phyloP scores from a whole-genome alignment of 2,797 vertebrate species.

The Eulemur albifrons region DNA sequence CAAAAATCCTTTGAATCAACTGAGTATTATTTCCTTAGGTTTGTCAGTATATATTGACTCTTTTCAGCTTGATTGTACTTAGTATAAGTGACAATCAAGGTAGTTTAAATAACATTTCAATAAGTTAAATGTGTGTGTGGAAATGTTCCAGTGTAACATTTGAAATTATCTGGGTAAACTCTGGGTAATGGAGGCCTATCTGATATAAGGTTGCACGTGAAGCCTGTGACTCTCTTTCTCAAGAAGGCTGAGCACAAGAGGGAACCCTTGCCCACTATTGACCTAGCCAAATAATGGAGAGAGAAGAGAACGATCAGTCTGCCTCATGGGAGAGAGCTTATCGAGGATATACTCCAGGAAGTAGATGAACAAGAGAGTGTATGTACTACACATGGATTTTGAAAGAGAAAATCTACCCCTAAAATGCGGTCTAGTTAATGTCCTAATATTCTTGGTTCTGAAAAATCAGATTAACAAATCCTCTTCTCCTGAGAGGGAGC shows the following conservation, averaged over 20 bases:
- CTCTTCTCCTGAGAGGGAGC: not conserved
- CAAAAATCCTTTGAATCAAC: not conserved
- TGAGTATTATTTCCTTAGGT: not conserved
- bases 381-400: not conserved
- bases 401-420: not conserved
- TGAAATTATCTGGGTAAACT: not conserved
- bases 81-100: not conserved
- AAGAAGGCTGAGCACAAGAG: not conserved
- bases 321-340: not conserved
- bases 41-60: not conserved
- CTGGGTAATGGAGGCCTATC: not conserved
- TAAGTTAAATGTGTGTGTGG: not conserved
- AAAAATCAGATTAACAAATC: not conserved
- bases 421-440: not conserved
- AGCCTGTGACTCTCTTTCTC: not conserved
- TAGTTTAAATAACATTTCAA: not conserved
- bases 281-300: not conserved
- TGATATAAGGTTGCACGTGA: not conserved
- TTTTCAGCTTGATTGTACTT: not conserved
- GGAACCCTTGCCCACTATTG: not conserved
- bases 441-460: not conserved
- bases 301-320: not conserved
- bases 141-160: not conserved
- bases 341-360: not conserved
- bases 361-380: not conserved